These are phyloP conservation scores for Lethocerus indicus DNA, from an alignment of 1,140 invertebrate genomes.

Conservation along the genomic window DNA sequence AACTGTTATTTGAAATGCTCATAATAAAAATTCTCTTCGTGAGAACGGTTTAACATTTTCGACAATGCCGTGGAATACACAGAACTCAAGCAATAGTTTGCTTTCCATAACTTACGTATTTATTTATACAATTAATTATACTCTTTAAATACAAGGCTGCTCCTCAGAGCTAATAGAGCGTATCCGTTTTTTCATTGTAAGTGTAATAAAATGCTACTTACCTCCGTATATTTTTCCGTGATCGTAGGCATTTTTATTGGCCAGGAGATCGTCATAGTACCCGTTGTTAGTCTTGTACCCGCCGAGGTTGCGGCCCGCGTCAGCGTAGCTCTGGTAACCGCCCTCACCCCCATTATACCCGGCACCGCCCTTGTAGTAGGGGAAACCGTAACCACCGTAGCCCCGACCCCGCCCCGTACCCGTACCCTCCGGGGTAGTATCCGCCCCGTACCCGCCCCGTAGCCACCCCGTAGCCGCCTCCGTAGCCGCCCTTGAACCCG, in stretches of 20 bases:
- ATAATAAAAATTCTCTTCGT: no score
- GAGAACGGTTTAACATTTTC: no score
- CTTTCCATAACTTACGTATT: no score
- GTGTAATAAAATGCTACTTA: no score
- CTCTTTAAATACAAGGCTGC: no score
- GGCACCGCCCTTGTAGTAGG: neutral
- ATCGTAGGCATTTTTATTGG: slow-evolving; percentile 16
- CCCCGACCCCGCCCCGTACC: neutral
- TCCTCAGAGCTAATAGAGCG: no score
- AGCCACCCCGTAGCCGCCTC: neutral
- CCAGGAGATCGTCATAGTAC: slow-evolving; percentile 16
- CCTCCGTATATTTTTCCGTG: slow-evolving; percentile 17
- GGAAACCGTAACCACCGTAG: neutral
- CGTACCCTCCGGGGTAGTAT: neutral
- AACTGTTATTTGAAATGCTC: no score
- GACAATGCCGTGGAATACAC: no score
- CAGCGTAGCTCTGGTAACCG: neutral
- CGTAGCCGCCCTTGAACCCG: neutral
- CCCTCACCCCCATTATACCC: neutral
- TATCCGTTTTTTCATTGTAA: no score
- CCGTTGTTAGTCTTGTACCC: slow-evolving; percentile 17
- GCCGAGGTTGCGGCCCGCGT: slow-evolving; percentile 3
- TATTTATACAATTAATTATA: no score
- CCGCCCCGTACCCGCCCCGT: neutral
- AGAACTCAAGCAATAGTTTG: no score